Conservation (phyloP, 2,888 invertebrate species). For the Drosophila aldrichi region DNA sequence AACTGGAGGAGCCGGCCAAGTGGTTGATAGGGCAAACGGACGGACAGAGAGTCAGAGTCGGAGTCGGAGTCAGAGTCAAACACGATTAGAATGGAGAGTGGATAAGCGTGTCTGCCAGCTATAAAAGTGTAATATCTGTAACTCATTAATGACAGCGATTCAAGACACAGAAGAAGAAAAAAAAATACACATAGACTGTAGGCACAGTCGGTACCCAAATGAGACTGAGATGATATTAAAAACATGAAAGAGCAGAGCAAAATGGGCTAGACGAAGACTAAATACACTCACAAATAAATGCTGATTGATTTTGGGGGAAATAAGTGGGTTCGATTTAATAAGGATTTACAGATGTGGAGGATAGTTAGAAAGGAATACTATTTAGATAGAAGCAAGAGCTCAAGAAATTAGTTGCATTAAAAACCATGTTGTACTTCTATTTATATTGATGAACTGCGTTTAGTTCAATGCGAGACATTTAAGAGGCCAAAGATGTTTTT, state of each 20-base stretch:
- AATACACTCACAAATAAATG: neutral
- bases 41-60: slow-evolving; percentile 3
- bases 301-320: neutral
- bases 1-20: slow-evolving; percentile 34
- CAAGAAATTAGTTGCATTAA: too few relatives aligned
- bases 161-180: slow-evolving; percentile 56
- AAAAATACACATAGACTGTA: slow-evolving; percentile 20
- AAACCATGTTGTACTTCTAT: too few relatives aligned
- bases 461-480: too few relatives aligned
- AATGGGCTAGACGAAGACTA: neutral
- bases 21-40: slow-evolving; percentile 16
- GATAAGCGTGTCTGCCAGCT: slow-evolving; percentile 83
- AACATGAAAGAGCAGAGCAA: neutral
- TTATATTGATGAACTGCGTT: too few relatives aligned
- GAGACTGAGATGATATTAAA: slow-evolving; percentile 14
- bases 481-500: too few relatives aligned
- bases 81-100: slow-evolving; percentile 82
- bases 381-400: too few relatives aligned
- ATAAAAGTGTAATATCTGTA: slow-evolving; percentile 83
- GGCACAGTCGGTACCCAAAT: slow-evolving; percentile 18
- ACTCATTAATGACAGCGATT: slow-evolving; percentile 83
- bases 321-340: neutral
- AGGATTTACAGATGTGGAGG: neutral
- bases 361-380: too few relatives aligned
- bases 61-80: slow-evolving; percentile 29